A percentile compares a stretch with the other conserved stretches of the same genome.
Evolutionary conservation across 2,797 vertebrate species (phyloP).

Genomic region (Tragelaphus oryx): DNA sequence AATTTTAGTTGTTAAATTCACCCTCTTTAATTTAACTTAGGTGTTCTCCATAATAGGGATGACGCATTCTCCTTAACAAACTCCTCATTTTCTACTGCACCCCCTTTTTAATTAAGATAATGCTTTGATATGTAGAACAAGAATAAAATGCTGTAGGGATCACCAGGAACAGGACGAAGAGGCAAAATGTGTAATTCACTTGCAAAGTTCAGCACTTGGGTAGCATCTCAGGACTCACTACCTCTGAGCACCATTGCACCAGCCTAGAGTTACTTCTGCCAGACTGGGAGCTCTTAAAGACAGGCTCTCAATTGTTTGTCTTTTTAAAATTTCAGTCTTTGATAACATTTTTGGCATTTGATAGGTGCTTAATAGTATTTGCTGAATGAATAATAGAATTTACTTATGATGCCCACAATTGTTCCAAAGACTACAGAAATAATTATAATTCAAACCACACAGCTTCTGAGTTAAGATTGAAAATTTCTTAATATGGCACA

Average conservation of each 20-base stretch:
- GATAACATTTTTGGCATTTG: not conserved
- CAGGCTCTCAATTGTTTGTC: not conserved
- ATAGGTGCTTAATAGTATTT: not conserved
- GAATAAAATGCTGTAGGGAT: not conserved
- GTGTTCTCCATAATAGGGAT: not conserved
- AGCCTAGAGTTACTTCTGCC: not conserved
- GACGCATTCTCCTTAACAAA: not conserved
- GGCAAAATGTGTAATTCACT: not conserved
- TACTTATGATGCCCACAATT: not conserved
- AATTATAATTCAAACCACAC: constrained; percentile 50
- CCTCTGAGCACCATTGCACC: not conserved
- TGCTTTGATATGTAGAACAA: not conserved
- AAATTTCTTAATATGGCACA: constrained; percentile 25
- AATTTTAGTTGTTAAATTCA: constrained; percentile 13
- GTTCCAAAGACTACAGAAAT: not conserved
- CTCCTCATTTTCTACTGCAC: not conserved
- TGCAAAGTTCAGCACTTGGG: not conserved
- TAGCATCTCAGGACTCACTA: not conserved
- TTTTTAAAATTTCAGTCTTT: not conserved
- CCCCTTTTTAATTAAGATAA: constrained; percentile 10
- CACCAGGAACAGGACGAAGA: not conserved
- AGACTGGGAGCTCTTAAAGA: not conserved
- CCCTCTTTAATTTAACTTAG: not conserved
- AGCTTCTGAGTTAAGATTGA: constrained; percentile 46
- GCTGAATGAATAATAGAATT: not conserved